phyloP scores from a whole-genome alignment of 2,797 vertebrate species.

The Myioborus miniatus region DNA sequence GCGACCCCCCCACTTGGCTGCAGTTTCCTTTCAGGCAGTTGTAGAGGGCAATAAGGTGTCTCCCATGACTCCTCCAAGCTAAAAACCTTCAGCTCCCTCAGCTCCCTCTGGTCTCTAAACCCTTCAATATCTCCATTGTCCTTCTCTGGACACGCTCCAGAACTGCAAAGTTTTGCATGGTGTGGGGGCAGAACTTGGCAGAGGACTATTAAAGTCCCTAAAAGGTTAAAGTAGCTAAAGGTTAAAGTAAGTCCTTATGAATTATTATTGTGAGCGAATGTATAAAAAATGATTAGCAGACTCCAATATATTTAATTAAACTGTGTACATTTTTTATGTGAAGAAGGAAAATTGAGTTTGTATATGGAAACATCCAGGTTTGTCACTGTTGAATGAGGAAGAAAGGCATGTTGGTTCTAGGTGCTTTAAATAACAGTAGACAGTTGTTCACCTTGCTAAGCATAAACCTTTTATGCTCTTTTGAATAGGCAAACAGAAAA shows the following conservation, averaged over 20 bases:
- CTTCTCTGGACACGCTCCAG: rapidly evolving
- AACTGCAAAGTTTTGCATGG: background rate
- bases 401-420: background rate
- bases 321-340: background rate
- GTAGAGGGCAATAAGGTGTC: background rate
- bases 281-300: background rate
- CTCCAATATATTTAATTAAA: background rate
- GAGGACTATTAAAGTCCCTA: background rate
- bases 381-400: background rate
- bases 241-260: background rate
- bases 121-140: background rate
- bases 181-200: background rate
- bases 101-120: no score
- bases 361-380: background rate
- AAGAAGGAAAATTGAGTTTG: background rate
- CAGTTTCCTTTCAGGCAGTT: background rate
- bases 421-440: background rate
- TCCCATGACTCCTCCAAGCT: no score
- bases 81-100: background rate
- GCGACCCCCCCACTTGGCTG: background rate
- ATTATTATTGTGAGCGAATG: background rate
- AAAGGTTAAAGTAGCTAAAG: background rate
- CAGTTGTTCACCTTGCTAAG: background rate
- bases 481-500: background rate
- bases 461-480: conserved; percentile 10